Conservation (phyloP, 2,113 vertebrate genomes). For the Python bivittatus region DNA sequence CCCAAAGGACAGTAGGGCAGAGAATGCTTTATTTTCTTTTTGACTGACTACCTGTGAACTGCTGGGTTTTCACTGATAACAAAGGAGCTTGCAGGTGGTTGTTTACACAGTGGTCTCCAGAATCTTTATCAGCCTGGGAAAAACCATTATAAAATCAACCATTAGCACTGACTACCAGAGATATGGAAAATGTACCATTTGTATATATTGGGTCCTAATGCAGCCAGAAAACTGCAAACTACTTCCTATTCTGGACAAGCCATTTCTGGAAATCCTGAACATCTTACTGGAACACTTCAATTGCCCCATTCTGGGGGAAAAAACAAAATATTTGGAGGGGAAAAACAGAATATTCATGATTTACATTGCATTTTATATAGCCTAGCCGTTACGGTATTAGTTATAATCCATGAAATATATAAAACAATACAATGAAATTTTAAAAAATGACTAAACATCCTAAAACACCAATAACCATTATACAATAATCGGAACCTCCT, state of each 20-base stretch:
- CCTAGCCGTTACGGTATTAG: not conserved
- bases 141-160: not conserved
- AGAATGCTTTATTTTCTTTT: not conserved
- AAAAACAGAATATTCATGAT: not conserved
- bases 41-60: not conserved
- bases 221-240: not conserved
- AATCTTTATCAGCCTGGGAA: not conserved
- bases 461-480: not conserved
- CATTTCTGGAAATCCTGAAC: not conserved
- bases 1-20: not conserved
- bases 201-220: not conserved
- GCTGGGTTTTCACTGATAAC: not conserved
- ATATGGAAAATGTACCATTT: not conserved
- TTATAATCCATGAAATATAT: not conserved
- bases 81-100: not conserved
- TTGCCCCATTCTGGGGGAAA: not conserved
- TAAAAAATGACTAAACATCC: not conserved
- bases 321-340: not conserved
- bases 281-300: not conserved
- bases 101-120: not conserved
- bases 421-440: not conserved
- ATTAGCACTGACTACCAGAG: not conserved
- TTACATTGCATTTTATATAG: not conserved
- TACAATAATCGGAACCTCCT: not conserved
- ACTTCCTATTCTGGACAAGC: not conserved